Percentiles rank a stretch among this genome's conserved stretches.
Conservation (phyloP, 1,140 invertebrate genomes). For the Drosophila murphyi region DNA sequence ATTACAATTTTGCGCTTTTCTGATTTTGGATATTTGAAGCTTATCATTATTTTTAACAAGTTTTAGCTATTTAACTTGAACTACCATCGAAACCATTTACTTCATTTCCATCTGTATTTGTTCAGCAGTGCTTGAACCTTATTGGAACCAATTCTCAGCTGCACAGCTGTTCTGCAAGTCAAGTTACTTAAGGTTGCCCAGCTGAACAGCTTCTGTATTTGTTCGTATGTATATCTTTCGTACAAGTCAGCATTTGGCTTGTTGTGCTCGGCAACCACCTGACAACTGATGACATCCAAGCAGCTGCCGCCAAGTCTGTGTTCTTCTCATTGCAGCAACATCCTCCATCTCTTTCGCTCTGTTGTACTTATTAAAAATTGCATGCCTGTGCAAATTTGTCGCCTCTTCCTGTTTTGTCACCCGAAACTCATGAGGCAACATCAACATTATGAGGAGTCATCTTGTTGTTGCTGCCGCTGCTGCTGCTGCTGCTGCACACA, state of each 20-base stretch:
- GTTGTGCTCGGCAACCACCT: slow-evolving; percentile 10
- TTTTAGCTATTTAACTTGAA: background rate
- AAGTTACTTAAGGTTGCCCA: slow-evolving; percentile 10
- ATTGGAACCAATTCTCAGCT: background rate
- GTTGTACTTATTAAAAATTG: slow-evolving; percentile 63
- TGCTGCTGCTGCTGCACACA: slow-evolving; percentile 41
- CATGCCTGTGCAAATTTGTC: slow-evolving; percentile 78
- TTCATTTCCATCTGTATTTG: background rate
- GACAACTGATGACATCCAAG: slow-evolving; percentile 1
- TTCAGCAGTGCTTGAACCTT: background rate
- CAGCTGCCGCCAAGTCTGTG: background rate
- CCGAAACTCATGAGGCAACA: slow-evolving; percentile 73
- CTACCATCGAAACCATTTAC: background rate
- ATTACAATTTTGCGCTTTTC: too few relatives aligned
- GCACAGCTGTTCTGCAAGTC: background rate
- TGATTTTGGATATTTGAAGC: too few relatives aligned
- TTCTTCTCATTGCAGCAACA: slow-evolving; percentile 4
- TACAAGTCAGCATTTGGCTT: background rate
- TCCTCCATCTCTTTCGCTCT: slow-evolving; percentile 8
- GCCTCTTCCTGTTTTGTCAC: slow-evolving; percentile 79
- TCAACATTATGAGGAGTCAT: slow-evolving; percentile 53
- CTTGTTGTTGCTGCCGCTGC: slow-evolving; percentile 24
- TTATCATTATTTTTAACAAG: background rate
- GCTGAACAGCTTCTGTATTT: too few relatives aligned
- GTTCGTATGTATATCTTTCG: too few relatives aligned